Base-by-base conservation (phyloP, 1,140 invertebrate species). In the Diuraphis noxia region DNA sequence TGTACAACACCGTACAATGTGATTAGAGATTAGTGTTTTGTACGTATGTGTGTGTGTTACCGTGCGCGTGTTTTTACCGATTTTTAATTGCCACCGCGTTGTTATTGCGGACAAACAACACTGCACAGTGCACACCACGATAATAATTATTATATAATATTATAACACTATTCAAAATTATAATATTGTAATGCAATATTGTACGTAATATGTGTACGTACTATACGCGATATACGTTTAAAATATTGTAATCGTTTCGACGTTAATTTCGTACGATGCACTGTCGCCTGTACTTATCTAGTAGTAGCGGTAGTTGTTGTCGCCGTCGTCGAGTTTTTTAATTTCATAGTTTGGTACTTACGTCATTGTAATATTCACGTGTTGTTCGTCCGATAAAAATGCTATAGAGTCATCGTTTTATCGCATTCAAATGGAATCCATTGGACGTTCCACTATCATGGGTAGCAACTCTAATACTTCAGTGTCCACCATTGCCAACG, bases 391-490 rank as follows among this genome's bases (percentile, higher is more conserved):
- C 19, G 81, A 21, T 23, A 2, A 25, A 86, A 36, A 86, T 52
- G 85, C 46, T 49, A 2, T 86, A 86, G 46, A 2, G 2, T 9
- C 40, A n/a, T 23, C 84, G 43, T 36, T 23, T 34, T 3, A 9
- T 30, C 46, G 85, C 25, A 25, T 52, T 38, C 86, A n/a, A 63
- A 88, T 88, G 86, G 86, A 88, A 63, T 52, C 86, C 25, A 40
- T 56, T 25, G 52, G 49, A 21, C 46, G 85, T 23, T 30, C 49
- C 9, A 21, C 38, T 17, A n/a, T 41, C n/a, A 87, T 52, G 46
- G 49, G 34, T 4, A 52, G 49, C 5, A 87, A 56, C 49, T 30
- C 46, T 13, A 40, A 56, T 21, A 23, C 85, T 9, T 5, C 85
- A 0, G 36, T 10, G 86, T 36, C 34, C 46, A 52, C 46, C 34